Conservation (phyloP, 2,797 vertebrate species). For the Linurgus olivaceus region DNA sequence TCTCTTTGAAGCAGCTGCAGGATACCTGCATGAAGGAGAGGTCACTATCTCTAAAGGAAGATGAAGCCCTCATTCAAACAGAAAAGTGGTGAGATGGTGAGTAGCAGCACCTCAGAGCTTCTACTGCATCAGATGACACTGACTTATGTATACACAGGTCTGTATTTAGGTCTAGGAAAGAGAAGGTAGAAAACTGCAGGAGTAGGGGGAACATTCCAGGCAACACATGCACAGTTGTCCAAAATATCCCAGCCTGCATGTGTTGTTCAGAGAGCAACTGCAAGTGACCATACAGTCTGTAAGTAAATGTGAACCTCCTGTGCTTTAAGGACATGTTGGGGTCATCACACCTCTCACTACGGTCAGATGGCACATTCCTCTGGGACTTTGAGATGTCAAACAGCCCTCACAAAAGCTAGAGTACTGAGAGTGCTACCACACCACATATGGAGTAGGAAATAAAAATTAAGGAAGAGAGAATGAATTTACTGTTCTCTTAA, state of each 20-base stretch:
- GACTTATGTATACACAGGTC: fast-evolving
- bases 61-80: background rate
- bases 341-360: fast-evolving
- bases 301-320: background rate
- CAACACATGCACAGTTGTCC: background rate
- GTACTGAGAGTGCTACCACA: background rate
- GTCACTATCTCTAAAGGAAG: background rate
- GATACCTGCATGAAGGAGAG: background rate
- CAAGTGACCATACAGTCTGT: background rate
- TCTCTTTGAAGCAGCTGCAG: background rate
- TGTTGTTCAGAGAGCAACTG: background rate
- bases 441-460: background rate
- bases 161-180: background rate
- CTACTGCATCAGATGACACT: background rate
- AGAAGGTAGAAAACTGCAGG: background rate
- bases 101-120: background rate
- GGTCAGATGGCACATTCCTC: background rate
- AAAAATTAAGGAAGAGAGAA: background rate
- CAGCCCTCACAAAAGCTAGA: background rate
- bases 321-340: background rate
- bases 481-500: background rate
- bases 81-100: background rate
- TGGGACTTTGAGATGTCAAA: background rate
- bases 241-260: background rate
- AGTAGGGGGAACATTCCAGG: background rate